Evolutionary conservation across 2,113 vertebrate species (phyloP).

Genomic region (Empidonax traillii): DNA sequence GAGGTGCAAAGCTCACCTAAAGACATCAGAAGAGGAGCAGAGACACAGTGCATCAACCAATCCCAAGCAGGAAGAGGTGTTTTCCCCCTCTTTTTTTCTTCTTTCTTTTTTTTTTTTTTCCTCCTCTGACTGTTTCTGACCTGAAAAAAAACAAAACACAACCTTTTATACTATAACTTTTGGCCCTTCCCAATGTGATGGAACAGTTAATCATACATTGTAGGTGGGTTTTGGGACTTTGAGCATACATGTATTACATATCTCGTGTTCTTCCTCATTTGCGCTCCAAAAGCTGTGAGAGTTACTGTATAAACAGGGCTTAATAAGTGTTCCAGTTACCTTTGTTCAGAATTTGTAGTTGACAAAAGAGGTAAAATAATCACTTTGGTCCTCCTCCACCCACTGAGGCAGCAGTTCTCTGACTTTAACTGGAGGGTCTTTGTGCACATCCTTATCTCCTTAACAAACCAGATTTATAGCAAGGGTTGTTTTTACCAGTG

Average conservation of each 20-base stretch:
- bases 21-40: background rate
- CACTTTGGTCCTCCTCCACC: background rate
- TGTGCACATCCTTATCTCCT: background rate
- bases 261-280: background rate
- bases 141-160: background rate
- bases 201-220: background rate
- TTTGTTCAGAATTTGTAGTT: background rate
- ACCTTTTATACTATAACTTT: background rate
- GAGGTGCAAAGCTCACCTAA: background rate
- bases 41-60: background rate
- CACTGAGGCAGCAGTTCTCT: background rate
- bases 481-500: background rate
- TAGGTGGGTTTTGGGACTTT: background rate
- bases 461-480: background rate
- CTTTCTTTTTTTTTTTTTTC: background rate
- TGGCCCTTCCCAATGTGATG: too few species aligned
- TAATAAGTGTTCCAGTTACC: background rate
- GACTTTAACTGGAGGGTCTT: background rate
- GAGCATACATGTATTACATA: too few species aligned
- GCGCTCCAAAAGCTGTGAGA: background rate
- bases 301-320: background rate
- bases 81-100: background rate
- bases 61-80: background rate
- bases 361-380: background rate
- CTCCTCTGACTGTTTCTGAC: background rate